Evolutionary conservation across 2,797 vertebrate genomes (phyloP).

Genomic region (Pseudomugil gertrudae): DNA sequence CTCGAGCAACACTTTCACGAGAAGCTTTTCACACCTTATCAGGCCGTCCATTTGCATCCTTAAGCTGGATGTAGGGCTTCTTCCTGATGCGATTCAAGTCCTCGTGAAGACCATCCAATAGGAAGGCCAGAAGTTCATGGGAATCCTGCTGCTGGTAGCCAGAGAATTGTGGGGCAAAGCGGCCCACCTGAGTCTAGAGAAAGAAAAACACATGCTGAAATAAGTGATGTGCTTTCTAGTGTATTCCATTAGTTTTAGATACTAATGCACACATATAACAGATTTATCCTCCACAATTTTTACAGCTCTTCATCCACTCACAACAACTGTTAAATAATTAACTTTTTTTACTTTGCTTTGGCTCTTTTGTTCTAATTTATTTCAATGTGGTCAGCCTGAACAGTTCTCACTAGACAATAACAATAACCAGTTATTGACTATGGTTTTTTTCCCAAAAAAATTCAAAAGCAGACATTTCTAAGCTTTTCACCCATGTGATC

Average conservation of each 20-base stretch:
- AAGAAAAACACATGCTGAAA: neutral
- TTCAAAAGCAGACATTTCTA: too few species aligned
- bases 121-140: conserved; percentile 95
- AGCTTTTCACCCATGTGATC: conserved; percentile 1
- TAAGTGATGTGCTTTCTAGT: neutral
- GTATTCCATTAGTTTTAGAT: neutral
- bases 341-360: neutral
- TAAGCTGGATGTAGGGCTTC: conserved; percentile 98
- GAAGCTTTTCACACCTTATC: conserved; percentile 85
- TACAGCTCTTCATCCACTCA: neutral
- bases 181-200: conserved; percentile 94
- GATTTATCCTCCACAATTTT: too few species aligned
- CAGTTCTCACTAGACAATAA: neutral
- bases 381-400: too few species aligned
- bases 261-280: too few species aligned
- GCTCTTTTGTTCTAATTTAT: neutral
- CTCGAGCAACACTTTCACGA: too few species aligned
- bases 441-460: too few species aligned
- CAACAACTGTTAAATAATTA: neutral
- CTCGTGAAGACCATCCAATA: conserved; percentile 97
- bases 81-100: conserved; percentile 98
- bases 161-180: conserved; percentile 97
- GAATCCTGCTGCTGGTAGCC: conserved; percentile 99
- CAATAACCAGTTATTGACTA: too few species aligned
- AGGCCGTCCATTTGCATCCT: conserved; percentile 92